These are phyloP conservation scores for Ecliptopera silaceata DNA, from an alignment of 2,888 invertebrate species.

Conservation along the genomic window DNA sequence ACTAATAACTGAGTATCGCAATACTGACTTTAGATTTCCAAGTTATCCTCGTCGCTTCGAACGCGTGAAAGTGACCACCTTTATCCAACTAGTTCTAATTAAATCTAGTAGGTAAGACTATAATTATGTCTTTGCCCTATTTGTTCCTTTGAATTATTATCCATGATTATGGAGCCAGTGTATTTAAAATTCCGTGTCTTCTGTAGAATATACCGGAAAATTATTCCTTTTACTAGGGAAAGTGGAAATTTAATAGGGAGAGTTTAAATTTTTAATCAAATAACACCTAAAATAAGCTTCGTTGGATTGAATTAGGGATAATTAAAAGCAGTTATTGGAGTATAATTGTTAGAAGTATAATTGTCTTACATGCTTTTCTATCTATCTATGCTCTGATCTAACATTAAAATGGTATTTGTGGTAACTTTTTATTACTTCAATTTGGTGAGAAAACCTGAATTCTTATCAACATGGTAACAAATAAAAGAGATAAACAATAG, in stretches of 20 bases:
- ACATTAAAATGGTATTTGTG: slow-evolving; percentile 24
- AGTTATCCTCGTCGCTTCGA: slow-evolving; percentile 54
- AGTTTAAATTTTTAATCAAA: slow-evolving; percentile 74
- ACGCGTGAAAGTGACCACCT: slow-evolving; percentile 79
- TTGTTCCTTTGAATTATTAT: slow-evolving; percentile 69
- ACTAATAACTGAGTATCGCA: slow-evolving; percentile 58
- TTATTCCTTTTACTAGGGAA: slow-evolving; percentile 53
- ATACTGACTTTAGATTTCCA: slow-evolving; percentile 53
- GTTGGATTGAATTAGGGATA: slow-evolving; percentile 52
- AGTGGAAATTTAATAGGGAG: slow-evolving; percentile 63
- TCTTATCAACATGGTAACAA: too few species aligned
- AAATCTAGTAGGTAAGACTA: slow-evolving; percentile 57
- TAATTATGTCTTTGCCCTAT: slow-evolving; percentile 79
- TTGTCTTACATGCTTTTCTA: slow-evolving; percentile 31
- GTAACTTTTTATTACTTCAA: slow-evolving; percentile 12
- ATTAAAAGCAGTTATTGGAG: slow-evolving; percentile 58
- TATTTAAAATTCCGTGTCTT: slow-evolving; percentile 67
- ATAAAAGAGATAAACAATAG: too few species aligned
- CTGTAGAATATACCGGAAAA: slow-evolving; percentile 55
- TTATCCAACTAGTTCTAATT: slow-evolving; percentile 70
- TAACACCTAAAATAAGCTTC: slow-evolving; percentile 81
- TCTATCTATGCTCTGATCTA: too few species aligned
- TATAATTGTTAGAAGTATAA: slow-evolving; percentile 46
- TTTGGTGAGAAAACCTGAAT: too few species aligned
- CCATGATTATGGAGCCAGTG: slow-evolving; percentile 67